Evolutionary conservation across 2,888 invertebrate species (phyloP).

Genomic region (Fissipunctia ypsillon): DNA sequence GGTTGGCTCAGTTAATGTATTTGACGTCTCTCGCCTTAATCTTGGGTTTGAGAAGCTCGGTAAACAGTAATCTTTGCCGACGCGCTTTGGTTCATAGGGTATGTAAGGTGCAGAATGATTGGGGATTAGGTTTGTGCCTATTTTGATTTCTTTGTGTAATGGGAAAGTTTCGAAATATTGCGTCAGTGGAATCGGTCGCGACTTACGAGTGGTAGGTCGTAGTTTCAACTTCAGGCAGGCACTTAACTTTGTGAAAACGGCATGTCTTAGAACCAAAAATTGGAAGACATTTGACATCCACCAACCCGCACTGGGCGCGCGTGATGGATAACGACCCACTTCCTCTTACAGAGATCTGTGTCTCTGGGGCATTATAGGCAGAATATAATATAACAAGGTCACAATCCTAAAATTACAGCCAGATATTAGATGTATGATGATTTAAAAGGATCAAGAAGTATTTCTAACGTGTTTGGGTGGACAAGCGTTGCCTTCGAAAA

Average conservation of each 20-base stretch:
- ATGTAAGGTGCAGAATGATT: slow-evolving; percentile 43
- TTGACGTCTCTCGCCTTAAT: slow-evolving; percentile 76
- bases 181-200: not conserved
- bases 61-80: slow-evolving; percentile 84
- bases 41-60: slow-evolving; percentile 75
- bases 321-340: too few relatives aligned
- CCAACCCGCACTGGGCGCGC: too few relatives aligned
- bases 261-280: not conserved
- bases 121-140: slow-evolving; percentile 13
- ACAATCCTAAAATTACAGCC: not conserved
- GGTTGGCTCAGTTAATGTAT: slow-evolving; percentile 77
- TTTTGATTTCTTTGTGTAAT: not conserved
- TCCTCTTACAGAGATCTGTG: too few relatives aligned
- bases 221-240: not conserved
- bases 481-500: not conserved
- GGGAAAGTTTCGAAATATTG: not conserved
- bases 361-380: not conserved
- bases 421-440: not conserved
- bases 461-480: not conserved
- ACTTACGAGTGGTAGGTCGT: not conserved
- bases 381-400: not conserved
- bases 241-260: not conserved
- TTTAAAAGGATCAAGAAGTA: not conserved
- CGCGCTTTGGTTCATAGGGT: slow-evolving; percentile 75
- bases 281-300: too few relatives aligned